Evolutionary conservation across 1,140 invertebrate species (phyloP).

Genomic region (Forficula auricularia): DNA sequence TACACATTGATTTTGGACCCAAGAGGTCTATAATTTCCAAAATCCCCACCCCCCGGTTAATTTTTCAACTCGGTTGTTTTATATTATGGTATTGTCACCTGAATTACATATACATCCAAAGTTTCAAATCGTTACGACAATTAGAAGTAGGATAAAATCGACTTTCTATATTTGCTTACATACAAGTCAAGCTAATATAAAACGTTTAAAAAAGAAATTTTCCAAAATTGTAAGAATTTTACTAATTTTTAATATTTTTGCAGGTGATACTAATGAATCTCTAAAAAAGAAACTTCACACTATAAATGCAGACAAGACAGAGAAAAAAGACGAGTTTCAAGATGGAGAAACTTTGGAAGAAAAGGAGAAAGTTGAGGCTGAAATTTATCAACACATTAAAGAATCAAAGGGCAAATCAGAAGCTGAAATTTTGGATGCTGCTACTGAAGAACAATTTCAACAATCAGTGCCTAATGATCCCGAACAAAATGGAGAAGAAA

Average conservation of each 20-base stretch:
- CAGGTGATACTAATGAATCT: constrained; percentile 35
- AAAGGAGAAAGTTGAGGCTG: constrained; percentile 31
- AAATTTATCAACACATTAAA: constrained; percentile 72
- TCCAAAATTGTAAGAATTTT: too few species aligned
- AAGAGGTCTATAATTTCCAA: too few species aligned
- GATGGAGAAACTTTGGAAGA: constrained; percentile 30
- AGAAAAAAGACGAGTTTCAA: constrained; percentile 26
- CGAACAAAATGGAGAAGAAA: constrained; percentile 34
- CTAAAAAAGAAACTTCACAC: constrained; percentile 43
- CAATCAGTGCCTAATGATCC: constrained; percentile 44
- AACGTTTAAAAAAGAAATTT: too few species aligned
- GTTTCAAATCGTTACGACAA: too few species aligned
- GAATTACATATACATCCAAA: too few species aligned
- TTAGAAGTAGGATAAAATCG: too few species aligned
- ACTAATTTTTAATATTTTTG: constrained; percentile 7
- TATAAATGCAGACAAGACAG: constrained; percentile 29
- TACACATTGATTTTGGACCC: too few species aligned
- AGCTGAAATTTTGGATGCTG: constrained; percentile 36
- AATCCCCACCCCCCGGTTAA: too few species aligned
- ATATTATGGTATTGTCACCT: too few species aligned
- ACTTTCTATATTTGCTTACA: too few species aligned
- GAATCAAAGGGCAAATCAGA: constrained; percentile 44
- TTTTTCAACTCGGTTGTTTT: too few species aligned
- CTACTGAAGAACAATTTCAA: constrained; percentile 51
- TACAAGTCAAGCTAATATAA: too few species aligned